Evolutionary conservation across 1,140 invertebrate species (phyloP).

Genomic region (Saxidomus purpurata): DNA sequence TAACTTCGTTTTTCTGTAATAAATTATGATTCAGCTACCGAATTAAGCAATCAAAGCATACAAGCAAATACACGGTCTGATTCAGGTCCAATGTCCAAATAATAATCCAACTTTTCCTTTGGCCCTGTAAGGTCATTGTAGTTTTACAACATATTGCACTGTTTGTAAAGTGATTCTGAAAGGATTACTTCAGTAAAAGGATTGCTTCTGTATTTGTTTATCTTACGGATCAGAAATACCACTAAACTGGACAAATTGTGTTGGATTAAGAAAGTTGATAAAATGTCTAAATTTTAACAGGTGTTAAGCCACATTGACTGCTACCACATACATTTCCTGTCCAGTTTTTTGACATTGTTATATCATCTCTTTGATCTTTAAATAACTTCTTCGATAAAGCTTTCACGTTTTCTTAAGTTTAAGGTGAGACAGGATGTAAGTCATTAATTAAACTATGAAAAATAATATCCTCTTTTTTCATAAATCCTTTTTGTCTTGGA

Average conservation of each 20-base stretch:
- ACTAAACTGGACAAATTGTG: not conserved
- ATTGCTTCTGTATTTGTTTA: not conserved
- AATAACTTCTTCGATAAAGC: not conserved
- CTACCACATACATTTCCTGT: constrained; percentile 15
- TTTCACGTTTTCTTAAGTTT: too few species aligned
- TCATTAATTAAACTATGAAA: too few species aligned
- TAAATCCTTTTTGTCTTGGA: too few species aligned
- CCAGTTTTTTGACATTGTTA: not conserved
- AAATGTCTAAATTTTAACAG: constrained; percentile 52
- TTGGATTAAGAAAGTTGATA: constrained; percentile 34
- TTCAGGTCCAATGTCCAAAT: too few species aligned
- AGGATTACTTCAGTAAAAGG: not conserved
- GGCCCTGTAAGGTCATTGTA: not conserved
- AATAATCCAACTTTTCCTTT: not conserved
- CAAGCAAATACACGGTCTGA: too few species aligned
- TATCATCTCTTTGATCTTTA: not conserved
- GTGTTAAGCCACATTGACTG: not conserved
- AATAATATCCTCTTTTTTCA: too few species aligned
- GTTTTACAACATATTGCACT: not conserved
- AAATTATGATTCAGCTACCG: too few species aligned
- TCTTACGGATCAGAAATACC: not conserved
- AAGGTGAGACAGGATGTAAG: too few species aligned
- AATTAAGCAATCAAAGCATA: too few species aligned
- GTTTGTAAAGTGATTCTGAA: not conserved
- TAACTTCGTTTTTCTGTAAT: too few species aligned